Conservation (phyloP, 2,797 vertebrate genomes). For the Rhodeus uyekii region DNA sequence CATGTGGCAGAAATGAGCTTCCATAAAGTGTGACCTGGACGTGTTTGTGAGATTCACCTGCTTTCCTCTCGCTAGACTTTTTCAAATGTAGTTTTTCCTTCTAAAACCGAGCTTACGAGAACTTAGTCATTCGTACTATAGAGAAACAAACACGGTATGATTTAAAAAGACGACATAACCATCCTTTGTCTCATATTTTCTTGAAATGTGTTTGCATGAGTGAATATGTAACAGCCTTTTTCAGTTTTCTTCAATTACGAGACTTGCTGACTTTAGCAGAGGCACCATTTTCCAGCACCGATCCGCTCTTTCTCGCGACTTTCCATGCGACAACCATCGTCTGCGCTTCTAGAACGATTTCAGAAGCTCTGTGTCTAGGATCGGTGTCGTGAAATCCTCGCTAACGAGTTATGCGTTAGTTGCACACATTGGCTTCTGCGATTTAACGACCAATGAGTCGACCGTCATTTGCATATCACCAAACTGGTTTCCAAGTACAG, state of each 20-base stretch:
- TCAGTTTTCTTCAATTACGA: conserved; percentile 25
- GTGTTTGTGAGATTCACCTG: conserved; percentile 24
- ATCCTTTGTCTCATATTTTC: conserved; percentile 74
- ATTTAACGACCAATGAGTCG: conserved; percentile 8
- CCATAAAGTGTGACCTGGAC: not conserved
- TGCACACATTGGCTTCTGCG: not conserved
- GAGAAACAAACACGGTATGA: conserved; percentile 56
- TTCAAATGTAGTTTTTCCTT: conserved; percentile 72
- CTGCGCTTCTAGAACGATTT: not conserved
- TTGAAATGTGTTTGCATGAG: conserved; percentile 70
- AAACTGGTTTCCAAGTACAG: conserved; percentile 4
- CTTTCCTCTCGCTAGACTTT: conserved; percentile 50
- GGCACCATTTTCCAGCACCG: not conserved
- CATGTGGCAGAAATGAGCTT: not conserved
- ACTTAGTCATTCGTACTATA: conserved; percentile 67
- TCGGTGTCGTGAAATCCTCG: not conserved
- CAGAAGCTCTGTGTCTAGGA: conserved; percentile 6
- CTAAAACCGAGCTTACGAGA: conserved; percentile 62
- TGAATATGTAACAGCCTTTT: conserved; percentile 45
- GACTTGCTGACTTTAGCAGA: conserved; percentile 19
- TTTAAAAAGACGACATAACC: conserved; percentile 61
- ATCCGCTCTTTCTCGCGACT: conserved; percentile 25
- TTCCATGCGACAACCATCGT: conserved; percentile 16
- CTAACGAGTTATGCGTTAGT: conserved; percentile 16
- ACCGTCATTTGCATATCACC: not conserved